A percentile compares a stretch with the other conserved stretches of the same genome.
These are phyloP conservation scores for Thera britannica DNA, from an alignment of 2,888 invertebrate species.

Conservation along the genomic window DNA sequence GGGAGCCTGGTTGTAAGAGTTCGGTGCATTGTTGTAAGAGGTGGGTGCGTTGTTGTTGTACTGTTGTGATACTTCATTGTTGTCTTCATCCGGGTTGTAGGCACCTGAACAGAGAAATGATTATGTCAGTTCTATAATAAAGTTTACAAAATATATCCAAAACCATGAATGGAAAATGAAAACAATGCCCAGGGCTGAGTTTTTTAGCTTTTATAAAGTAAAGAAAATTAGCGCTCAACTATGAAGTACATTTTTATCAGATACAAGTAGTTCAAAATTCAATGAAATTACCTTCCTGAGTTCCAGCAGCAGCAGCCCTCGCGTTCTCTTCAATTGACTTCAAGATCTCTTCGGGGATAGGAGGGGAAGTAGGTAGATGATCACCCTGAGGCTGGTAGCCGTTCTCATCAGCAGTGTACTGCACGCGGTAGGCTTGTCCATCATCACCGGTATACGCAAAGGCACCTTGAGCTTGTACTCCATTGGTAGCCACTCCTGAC, in stretches of 20 bases:
- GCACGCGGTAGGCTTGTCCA: constrained; percentile 69
- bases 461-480: constrained; percentile 74
- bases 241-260: no score
- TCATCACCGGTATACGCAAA: constrained; percentile 77
- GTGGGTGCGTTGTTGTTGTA: constrained; percentile 45
- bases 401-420: constrained; percentile 79
- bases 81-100: constrained; percentile 72
- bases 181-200: no score
- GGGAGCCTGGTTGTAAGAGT: constrained; percentile 35
- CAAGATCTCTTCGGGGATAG: constrained; percentile 76
- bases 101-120: constrained; percentile 63
- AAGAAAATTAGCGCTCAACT: no score
- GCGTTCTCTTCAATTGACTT: constrained; percentile 76
- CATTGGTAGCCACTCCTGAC: constrained; percentile 73
- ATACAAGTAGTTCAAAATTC: neutral
- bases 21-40: constrained; percentile 37
- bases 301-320: constrained; percentile 74
- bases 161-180: no score
- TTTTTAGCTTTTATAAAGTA: no score
- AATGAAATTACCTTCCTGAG: constrained; percentile 70
- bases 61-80: constrained; percentile 47
- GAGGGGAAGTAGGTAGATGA: constrained; percentile 76
- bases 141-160: no score
- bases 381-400: constrained; percentile 75
- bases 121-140: no score